These are phyloP conservation scores for Ectropis grisescens DNA, from an alignment of 1,140 invertebrate species.

Conservation along the genomic window DNA sequence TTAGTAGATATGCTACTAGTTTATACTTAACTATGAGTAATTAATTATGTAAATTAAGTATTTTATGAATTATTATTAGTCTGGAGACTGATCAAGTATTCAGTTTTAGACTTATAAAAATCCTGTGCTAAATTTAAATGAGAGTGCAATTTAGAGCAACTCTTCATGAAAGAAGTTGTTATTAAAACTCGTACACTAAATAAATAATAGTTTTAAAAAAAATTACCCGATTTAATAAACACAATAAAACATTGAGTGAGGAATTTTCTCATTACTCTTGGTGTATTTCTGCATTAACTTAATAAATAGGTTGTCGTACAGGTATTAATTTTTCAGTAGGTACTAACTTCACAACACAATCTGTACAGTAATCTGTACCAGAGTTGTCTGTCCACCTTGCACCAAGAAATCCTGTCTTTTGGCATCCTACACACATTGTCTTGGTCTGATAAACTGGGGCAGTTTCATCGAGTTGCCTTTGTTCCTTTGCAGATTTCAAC, in stretches of 20 bases:
- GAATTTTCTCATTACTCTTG: background rate
- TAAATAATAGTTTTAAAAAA: too few relatives aligned
- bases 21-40: too few relatives aligned
- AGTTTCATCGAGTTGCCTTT: constrained; percentile 48
- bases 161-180: background rate
- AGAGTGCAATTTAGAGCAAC: too few relatives aligned
- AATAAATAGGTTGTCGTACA: constrained; percentile 21
- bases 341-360: constrained; percentile 50
- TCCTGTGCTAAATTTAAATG: too few relatives aligned
- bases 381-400: constrained; percentile 60
- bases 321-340: constrained; percentile 48
- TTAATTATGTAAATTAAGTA: too few relatives aligned
- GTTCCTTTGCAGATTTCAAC: constrained; percentile 46
- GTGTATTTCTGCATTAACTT: constrained; percentile 3
- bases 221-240: background rate
- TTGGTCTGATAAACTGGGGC: constrained; percentile 47
- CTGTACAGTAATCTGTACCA: constrained; percentile 57
- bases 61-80: too few relatives aligned
- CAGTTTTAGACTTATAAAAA: too few relatives aligned
- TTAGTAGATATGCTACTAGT: too few relatives aligned
- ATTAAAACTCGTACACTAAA: too few relatives aligned
- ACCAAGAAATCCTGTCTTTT: constrained; percentile 46
- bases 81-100: too few relatives aligned
- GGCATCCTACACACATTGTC: constrained; percentile 53
- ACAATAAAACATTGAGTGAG: background rate